These are phyloP conservation scores for Pipistrellus kuhlii DNA, from an alignment of 2,797 vertebrate genomes.

Conservation along the genomic window DNA sequence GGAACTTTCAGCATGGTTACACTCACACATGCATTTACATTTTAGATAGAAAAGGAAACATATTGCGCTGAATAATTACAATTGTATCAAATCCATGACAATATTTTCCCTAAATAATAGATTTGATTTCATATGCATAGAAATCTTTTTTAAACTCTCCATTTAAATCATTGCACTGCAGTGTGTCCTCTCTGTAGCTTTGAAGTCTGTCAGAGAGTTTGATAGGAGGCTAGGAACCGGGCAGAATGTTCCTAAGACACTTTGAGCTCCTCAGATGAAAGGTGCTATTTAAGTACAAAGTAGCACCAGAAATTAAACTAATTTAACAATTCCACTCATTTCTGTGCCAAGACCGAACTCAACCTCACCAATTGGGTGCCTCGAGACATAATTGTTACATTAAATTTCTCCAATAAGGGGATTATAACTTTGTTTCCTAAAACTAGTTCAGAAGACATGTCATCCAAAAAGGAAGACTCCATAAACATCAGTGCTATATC, in stretches of 20 bases:
- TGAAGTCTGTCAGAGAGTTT: constrained; percentile 32
- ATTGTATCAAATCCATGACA: neutral
- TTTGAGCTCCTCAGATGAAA: constrained; percentile 54
- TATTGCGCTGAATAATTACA: neutral
- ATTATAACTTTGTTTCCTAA: neutral
- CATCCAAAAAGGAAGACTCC: neutral
- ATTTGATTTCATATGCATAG: neutral
- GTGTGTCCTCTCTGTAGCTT: neutral
- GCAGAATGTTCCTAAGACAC: neutral
- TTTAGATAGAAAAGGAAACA: neutral
- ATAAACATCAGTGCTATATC: neutral
- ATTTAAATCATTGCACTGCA: neutral
- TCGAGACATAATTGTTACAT: neutral
- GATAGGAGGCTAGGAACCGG: neutral
- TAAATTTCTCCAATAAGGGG: neutral
- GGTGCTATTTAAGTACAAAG: constrained; percentile 42
- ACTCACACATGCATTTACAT: neutral
- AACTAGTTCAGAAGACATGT: neutral
- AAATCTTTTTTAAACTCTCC: neutral
- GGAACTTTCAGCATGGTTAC: neutral
- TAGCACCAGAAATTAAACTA: constrained; percentile 3
- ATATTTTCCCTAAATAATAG: neutral
- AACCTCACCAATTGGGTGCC: neutral
- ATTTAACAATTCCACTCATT: neutral
- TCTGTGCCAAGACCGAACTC: neutral